These are phyloP conservation scores for Matsumyia berberina DNA, from an alignment of 2,888 invertebrate species.

Conservation along the genomic window DNA sequence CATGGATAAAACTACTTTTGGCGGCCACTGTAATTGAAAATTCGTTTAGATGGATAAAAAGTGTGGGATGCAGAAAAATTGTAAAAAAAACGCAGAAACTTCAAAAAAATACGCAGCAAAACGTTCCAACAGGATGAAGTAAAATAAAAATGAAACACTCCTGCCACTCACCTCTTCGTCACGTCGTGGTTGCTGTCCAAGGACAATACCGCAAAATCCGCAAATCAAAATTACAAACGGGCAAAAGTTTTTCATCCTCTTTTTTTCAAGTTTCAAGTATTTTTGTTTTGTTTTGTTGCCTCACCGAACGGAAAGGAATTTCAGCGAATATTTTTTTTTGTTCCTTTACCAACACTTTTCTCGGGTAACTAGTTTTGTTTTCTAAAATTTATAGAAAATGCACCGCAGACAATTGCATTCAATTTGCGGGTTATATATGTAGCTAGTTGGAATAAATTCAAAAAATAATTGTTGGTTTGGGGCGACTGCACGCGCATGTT, in stretches of 20 bases:
- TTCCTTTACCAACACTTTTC: constrained; percentile 5
- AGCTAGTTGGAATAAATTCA: background rate
- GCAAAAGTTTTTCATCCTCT: constrained; percentile 59
- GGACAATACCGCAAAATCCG: constrained; percentile 63
- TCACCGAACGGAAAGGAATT: constrained; percentile 38
- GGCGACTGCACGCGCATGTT: constrained; percentile 14
- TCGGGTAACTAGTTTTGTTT: background rate
- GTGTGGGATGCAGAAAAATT: constrained; percentile 19
- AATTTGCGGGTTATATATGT: constrained; percentile 56
- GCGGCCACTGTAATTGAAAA: constrained; percentile 69
- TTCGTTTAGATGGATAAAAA: constrained; percentile 39
- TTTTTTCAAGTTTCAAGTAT: background rate
- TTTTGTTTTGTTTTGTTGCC: constrained; percentile 18
- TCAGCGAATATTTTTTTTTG: constrained; percentile 29
- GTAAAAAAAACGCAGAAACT: background rate
- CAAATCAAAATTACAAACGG: constrained; percentile 65
- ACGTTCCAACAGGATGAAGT: constrained; percentile 27
- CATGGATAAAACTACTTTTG: constrained; percentile 57
- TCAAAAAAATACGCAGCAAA: background rate
- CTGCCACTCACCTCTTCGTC: constrained; percentile 70
- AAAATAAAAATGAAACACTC: constrained; percentile 30
- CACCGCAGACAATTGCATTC: constrained; percentile 48
- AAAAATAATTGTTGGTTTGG: constrained; percentile 46
- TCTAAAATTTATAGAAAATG: constrained; percentile 43
- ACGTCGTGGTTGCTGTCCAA: constrained; percentile 71